Conservation (phyloP, 2,888 invertebrate species). For the Brachyptera putata region DNA sequence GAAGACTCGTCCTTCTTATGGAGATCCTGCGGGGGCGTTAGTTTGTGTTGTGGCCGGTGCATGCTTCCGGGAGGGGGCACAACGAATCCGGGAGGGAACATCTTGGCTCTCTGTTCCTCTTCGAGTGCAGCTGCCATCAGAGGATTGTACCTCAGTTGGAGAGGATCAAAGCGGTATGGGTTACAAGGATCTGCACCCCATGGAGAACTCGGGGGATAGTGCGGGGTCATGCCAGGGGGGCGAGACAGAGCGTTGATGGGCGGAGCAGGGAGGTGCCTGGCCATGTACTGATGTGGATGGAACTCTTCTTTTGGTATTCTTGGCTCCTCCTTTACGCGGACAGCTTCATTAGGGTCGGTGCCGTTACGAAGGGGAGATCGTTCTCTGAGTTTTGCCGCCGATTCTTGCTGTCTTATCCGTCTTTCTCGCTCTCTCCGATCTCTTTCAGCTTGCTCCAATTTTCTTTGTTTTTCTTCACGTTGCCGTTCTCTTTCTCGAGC, state of each 20-base stretch:
- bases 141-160: slow-evolving; percentile 69
- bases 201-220: slow-evolving; percentile 41
- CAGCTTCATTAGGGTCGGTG: slow-evolving; percentile 48
- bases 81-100: slow-evolving; percentile 56
- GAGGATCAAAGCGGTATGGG: slow-evolving; percentile 66
- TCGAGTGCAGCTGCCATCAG: slow-evolving; percentile 64
- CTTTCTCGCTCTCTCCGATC: slow-evolving; percentile 54
- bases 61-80: slow-evolving; percentile 48
- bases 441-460: slow-evolving; percentile 39
- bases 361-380: slow-evolving; percentile 76
- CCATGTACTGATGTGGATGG: slow-evolving; percentile 42
- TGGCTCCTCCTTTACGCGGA: slow-evolving; percentile 63
- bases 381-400: slow-evolving; percentile 46
- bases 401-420: slow-evolving; percentile 41
- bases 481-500: slow-evolving; percentile 55
- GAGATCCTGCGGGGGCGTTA: slow-evolving; percentile 29
- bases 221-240: slow-evolving; percentile 47
- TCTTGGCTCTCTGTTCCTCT: slow-evolving; percentile 66
- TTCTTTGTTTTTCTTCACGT: slow-evolving; percentile 49
- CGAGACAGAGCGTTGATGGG: slow-evolving; percentile 46
- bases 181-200: slow-evolving; percentile 44
- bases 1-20: slow-evolving; percentile 33
- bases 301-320: slow-evolving; percentile 42
- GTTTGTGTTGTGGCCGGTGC: slow-evolving; percentile 49
- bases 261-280: slow-evolving; percentile 25